These are phyloP conservation scores for Gymnodraco acuticeps DNA, from an alignment of 2,797 vertebrate genomes.

Conservation along the genomic window DNA sequence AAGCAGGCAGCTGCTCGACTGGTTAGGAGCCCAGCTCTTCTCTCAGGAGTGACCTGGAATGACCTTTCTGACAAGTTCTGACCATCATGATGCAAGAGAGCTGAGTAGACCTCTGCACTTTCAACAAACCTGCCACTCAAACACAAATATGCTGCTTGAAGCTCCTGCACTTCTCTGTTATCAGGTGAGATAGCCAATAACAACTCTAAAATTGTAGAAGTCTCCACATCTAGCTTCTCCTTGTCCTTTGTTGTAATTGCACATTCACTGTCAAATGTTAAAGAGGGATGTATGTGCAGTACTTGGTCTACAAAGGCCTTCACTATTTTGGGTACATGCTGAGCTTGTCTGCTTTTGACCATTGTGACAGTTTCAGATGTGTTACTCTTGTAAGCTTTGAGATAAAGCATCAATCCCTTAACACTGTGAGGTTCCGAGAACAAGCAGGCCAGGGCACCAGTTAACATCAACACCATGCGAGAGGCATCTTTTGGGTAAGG, in stretches of 20 bases:
- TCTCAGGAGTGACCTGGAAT: conserved; percentile 60
- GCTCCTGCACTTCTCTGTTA: conserved; percentile 72
- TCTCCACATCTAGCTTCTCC: conserved; percentile 28
- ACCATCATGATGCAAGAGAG: conserved; percentile 64
- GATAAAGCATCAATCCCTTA: conserved; percentile 85
- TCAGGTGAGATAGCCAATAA: conserved; percentile 82
- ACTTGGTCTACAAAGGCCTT: conserved; percentile 77
- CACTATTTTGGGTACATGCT: conserved; percentile 84
- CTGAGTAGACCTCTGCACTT: conserved; percentile 82
- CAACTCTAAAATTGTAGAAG: conserved; percentile 78
- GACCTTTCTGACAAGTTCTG: conserved; percentile 33
- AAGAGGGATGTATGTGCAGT: conserved; percentile 37
- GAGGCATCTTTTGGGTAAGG: conserved; percentile 41
- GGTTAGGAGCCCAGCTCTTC: conserved; percentile 81
- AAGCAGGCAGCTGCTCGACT: conserved; percentile 88
- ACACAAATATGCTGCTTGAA: conserved; percentile 83
- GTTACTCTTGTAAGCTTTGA: conserved; percentile 83
- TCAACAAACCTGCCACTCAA: conserved; percentile 80
- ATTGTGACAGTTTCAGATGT: conserved; percentile 77
- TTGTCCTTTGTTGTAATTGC: conserved; percentile 19
- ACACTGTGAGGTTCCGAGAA: conserved; percentile 71
- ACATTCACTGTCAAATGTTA: conserved; percentile 28
- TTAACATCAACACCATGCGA: conserved; percentile 84
- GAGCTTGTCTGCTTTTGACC: conserved; percentile 84
- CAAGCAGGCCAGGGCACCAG: conserved; percentile 88